These are phyloP conservation scores for Procambarus clarkii DNA, from an alignment of 1,140 invertebrate species.

Conservation along the genomic window DNA sequence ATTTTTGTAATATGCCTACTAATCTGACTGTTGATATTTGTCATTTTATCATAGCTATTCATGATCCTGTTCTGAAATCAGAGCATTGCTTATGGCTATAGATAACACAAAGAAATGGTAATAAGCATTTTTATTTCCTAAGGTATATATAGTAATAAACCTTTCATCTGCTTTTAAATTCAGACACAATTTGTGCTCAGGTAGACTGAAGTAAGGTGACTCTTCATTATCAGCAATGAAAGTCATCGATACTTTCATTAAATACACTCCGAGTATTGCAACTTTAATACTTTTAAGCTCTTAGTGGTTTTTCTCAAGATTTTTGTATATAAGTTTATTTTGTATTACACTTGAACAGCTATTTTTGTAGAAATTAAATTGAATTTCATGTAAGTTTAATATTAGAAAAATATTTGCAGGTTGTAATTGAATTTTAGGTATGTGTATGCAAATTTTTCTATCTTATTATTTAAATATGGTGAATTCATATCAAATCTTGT, in stretches of 20 bases:
- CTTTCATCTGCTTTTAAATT: neutral
- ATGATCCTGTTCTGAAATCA: neutral
- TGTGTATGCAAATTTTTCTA: slow-evolving; percentile 6
- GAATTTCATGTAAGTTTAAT: slow-evolving; percentile 23
- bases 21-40: no score
- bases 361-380: slow-evolving; percentile 42
- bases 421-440: slow-evolving; percentile 28
- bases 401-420: neutral
- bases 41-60: neutral
- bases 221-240: neutral
- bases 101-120: no score
- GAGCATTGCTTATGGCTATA: no score
- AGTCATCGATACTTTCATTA: neutral
- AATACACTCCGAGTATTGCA: neutral
- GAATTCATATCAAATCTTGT: neutral
- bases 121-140: neutral
- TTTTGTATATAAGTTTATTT: slow-evolving; percentile 29
- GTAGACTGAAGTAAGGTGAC: slow-evolving; percentile 1
- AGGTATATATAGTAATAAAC: neutral
- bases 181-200: slow-evolving; percentile 7
- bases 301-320: slow-evolving; percentile 19
- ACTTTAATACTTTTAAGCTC: slow-evolving; percentile 2
- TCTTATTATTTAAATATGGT: neutral
- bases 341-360: slow-evolving; percentile 32
- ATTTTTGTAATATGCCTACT: no score